Evolutionary conservation across 2,888 invertebrate genomes (phyloP), one percentile per base, ranked within the genome.

Genomic region (Lingula anatina): DNA sequence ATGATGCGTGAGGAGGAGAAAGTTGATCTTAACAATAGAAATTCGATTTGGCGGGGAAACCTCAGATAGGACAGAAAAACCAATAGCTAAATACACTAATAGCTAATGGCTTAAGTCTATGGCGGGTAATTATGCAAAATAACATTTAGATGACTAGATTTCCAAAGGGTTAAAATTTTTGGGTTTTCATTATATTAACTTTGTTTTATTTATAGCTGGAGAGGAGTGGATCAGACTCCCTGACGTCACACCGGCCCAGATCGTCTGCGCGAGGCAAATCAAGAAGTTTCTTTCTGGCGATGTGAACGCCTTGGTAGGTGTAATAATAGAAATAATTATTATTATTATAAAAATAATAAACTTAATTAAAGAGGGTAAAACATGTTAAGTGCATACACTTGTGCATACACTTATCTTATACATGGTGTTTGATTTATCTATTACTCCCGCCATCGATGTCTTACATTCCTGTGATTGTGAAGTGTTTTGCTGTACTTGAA

Each of bases 201-300:
- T 9, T 39, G 9, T 18, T 9, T 39, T 20, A 9, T 23, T 54
- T 49, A n/a, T 50, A 65, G 65, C 85, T 1, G 87, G 86, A 0
- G 85, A 86, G 35, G 81, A 81, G 18, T 92, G 90, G 90, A 76
- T 83, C 18, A 85, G 86, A 64, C 75, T 92, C 41, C 90, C 90
- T 0, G 83, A 85, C 60, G 83, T 87, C 2, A 86, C 84, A 0
- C 89, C 91, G 0, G 81, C 84, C 38, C 88, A 90, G 73, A 84
- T 92, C 50, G 79, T 82, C 15, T 81, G 82, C 4, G 84, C 88
- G 0, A 78, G 89, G 39, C 81, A 84, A 60, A 85, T 85, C 26
- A 83, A 84, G 49, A 85, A 85, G 59, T 82, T 81, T 55, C 85
- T 90, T 66, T 88, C 88, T 0, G 91, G 91, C 0, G 82, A 87